Base-by-base conservation (phyloP, 2,888 invertebrate genomes). In the Melinaea menophilus region DNA sequence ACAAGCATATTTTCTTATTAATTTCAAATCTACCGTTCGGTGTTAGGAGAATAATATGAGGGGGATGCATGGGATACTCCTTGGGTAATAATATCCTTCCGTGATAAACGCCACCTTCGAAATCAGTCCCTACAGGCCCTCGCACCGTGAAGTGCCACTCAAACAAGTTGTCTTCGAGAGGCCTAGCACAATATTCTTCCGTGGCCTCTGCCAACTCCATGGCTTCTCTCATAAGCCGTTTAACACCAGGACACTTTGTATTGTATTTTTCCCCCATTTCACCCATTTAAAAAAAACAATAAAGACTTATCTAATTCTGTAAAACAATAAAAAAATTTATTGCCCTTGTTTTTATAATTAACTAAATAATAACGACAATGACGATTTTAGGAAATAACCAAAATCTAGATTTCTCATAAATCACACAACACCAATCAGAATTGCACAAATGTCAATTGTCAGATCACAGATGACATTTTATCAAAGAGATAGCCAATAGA, bases 121-220 rank as follows among this genome's bases (percentile, higher is more conserved):
- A 98, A 73, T 97, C 97, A 0, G 97, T 95, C 34, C 95, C 95
- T 60, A 94, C 93, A 2, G 98, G 97, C 5, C 98, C 98, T 76
- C 95, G 93, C 3, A 98, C 95, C 0, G 98, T 98, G 81, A 99
- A 98, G 85, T 99, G 98, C 98, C 98, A 99, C 82, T 98, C 98
- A 84, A 99, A 98, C 59, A 98, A 89, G 86, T 98, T 99, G 81
- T 98, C 98, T 84, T 98, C 97, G 57, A 98, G 84, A 2, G 98
- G 98, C 76, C 95, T 94, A 11, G 98, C 98, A 85, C 92, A 95
- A 84, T 96, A 98, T 81, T 97, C 96, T 77, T 97, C 97, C 0
- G 97, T 97, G 4, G 97, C 94, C 73, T 95, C 94, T 41, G 94
- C 93, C 69, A 98, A 87, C 84, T 99, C 98, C 72, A 92, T 88